Base-by-base conservation (phyloP, 2,113 vertebrate species). In the Butorides virescens region DNA sequence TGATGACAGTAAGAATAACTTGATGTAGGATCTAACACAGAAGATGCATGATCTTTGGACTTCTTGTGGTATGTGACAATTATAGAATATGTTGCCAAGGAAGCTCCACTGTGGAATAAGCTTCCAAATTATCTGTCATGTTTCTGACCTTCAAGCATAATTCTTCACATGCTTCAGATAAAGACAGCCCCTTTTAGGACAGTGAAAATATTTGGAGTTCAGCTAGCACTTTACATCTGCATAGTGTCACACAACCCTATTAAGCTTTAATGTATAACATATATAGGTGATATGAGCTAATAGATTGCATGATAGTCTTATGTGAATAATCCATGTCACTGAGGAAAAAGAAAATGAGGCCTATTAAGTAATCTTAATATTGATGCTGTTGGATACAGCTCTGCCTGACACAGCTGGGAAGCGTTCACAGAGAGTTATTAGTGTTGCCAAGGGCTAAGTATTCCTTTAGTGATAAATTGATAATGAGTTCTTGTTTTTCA, bases 401-500 rank as follows among this genome's bases (percentile, higher is more conserved):
- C 50, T 76, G 19, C 58, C 56, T 91, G 65, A 93, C 50, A 56
- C 76, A 95, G 83, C 75, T 91, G 79, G 63, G 83, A 88, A 88
- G 92, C 62, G 70, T 86, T 90, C 68, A 59, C 29, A 21, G 65
- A 68, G 9, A 68, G 17, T 52, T 91, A 39, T 34, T 77, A 39
- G 34, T 17, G 21, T 76, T 95, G 88, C 55, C 90, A 93, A 93
- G 52, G 26, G 15, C 75, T 84, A 55, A 88, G 21, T 85, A 90
- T 76, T 86, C 22, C 52, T 76, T 80, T 71, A 88, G 55, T 42
- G 75, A 80, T 89, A 91, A 93, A 95, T 71, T 1, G 13, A 93
- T 90, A 55, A 81, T 34, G n/a, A 91, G 30, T 37, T 95, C 21
- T 84, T 96, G 76, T 59, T 92, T 93, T 92, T 74, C 25, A 63